Base-by-base conservation (phyloP, 1,140 invertebrate species). In the Lepidostoma basale region DNA sequence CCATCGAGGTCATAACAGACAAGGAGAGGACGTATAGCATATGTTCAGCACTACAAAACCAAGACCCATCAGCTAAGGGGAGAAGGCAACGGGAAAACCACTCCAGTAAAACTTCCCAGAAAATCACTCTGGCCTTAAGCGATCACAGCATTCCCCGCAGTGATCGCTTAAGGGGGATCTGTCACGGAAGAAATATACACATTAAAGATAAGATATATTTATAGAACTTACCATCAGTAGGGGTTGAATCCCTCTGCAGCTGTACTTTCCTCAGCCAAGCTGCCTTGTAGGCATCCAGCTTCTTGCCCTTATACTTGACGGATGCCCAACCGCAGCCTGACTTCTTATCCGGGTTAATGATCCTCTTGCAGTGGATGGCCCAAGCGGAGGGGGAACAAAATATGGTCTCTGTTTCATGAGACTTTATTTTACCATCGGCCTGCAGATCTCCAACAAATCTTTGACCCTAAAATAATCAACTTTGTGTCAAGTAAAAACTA, bases 241-340 rank as follows among this genome's bases (percentile, higher is more conserved):
- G 73, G 26, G 72, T 69, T 30, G 71, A 72, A 56, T 84, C 86
- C 67, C 85, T 85, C 75, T 87, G 86, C 23, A 85, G 73, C 42
- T 87, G 85, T 69, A 88, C 87, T 74, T 89, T 90, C 16, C 90
- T 85, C 74, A 93, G 88, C 87, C 92, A 95, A 28, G 88, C 86
- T 62, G 91, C 91, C 80, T 96, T 96, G 76, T 93, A 95, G 6
- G 90, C 89, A 77, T 95, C 93, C 71, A 96, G 79, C 79, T 95
- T 95, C 75, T 90, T 92, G 0, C 92, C 92, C 78, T 87, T 89
- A 76, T 94, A 95, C 75, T 91, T 89, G 0, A 90, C 88, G 16
- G 88, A 94, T 5, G 93, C 92, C 93, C 94, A 96, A 2, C 93
- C 94, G 84, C 93, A 96, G 1, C 93, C 93, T 49, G 92, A 94